Percentiles rank a stretch among this genome's conserved stretches.
Conservation (phyloP, 2,888 invertebrate species). For the Lacanobia wlatinum region DNA sequence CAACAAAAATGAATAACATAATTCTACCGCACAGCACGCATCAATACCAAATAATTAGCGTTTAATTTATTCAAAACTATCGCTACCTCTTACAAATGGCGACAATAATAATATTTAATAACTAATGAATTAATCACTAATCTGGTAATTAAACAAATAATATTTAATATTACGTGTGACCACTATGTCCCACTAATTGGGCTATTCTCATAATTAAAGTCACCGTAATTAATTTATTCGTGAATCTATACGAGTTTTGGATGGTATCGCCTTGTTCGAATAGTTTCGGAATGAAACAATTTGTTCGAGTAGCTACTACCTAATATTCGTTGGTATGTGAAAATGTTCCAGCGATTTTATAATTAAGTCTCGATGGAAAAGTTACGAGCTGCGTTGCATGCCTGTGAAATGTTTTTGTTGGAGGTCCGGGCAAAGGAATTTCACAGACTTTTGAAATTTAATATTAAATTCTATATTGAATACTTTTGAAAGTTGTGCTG, state of each 20-base stretch:
- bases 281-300: slow-evolving; percentile 83
- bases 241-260: slow-evolving; percentile 61
- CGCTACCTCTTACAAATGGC: slow-evolving; percentile 47
- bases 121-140: slow-evolving; percentile 49
- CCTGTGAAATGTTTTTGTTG: slow-evolving; percentile 56
- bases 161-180: slow-evolving; percentile 58
- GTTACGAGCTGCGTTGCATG: slow-evolving; percentile 49
- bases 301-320: slow-evolving; percentile 77
- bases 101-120: slow-evolving; percentile 49
- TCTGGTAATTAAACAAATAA: slow-evolving; percentile 38
- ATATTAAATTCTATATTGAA: slow-evolving; percentile 37
- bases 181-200: slow-evolving; percentile 78
- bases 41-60: slow-evolving; percentile 44
- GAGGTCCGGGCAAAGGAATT: slow-evolving; percentile 43
- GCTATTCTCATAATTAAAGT: slow-evolving; percentile 79
- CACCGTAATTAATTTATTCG: slow-evolving; percentile 84
- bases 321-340: slow-evolving; percentile 62
- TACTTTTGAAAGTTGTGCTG: slow-evolving; percentile 25
- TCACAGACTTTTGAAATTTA: slow-evolving; percentile 37
- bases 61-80: slow-evolving; percentile 44
- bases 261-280: slow-evolving; percentile 80
- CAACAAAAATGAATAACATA: slow-evolving; percentile 29
- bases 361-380: slow-evolving; percentile 73
- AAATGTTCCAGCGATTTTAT: slow-evolving; percentile 80
- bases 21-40: slow-evolving; percentile 41